phyloP scores from a whole-genome alignment of 2,797 vertebrate species.

The Poecile montanus region DNA sequence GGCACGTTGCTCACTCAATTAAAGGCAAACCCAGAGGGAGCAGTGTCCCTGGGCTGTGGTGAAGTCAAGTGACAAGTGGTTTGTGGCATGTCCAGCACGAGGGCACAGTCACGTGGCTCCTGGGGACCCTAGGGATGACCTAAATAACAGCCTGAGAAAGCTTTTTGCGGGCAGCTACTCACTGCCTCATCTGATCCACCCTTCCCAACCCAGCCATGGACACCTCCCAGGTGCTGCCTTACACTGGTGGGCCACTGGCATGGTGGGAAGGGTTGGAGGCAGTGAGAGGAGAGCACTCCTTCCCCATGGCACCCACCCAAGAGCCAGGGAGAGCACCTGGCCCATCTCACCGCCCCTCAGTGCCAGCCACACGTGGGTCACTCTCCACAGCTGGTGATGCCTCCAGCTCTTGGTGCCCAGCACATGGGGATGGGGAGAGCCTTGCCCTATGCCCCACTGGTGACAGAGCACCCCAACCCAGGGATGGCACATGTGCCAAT shows the following conservation, averaged over 20 bases:
- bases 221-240: background rate
- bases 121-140: background rate
- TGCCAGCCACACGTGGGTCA: fast-evolving
- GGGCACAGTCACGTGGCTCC: background rate
- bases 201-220: background rate
- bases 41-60: background rate
- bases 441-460: background rate
- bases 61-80: background rate
- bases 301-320: background rate
- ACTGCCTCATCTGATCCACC: background rate
- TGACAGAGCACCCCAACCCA: background rate
- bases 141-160: background rate
- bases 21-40: background rate
- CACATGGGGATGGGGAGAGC: background rate
- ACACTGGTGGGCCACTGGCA: background rate
- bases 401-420: background rate
- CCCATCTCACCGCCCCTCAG: background rate
- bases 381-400: background rate
- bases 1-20: background rate
- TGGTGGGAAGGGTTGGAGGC: background rate
- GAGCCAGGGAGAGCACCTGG: background rate
- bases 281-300: background rate
- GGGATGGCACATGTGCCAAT: fast-evolving
- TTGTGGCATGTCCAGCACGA: background rate
- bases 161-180: background rate